phyloP scores from a whole-genome alignment of 2,113 vertebrate species.

The Chitala chitala region DNA sequence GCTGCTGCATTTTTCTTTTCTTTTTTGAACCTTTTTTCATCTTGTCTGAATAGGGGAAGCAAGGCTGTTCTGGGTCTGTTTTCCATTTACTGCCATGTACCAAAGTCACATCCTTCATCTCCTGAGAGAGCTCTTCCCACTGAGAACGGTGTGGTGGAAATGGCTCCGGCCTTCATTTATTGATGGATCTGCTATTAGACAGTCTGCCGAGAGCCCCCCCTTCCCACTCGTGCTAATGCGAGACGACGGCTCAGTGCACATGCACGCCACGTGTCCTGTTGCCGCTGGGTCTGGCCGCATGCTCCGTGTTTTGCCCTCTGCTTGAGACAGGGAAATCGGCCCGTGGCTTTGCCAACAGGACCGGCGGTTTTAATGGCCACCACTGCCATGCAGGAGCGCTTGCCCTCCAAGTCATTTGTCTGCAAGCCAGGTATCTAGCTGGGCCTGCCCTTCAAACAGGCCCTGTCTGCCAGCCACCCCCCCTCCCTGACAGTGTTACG shows the following conservation, averaged over 20 bases:
- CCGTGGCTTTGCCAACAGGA: not conserved
- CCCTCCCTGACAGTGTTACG: not conserved
- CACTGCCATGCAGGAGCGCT: not conserved
- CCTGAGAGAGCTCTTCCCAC: not conserved
- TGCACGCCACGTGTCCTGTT: not conserved
- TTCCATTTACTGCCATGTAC: not conserved
- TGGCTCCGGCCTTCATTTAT: slow-evolving; percentile 13
- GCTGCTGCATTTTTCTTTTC: not conserved
- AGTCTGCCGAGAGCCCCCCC: too few relatives aligned
- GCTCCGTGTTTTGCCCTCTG: not conserved
- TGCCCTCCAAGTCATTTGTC: not conserved
- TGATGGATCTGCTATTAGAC: not conserved
- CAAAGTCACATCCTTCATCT: slow-evolving; percentile 2
- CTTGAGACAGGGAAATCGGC: not conserved
- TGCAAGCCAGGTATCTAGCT: not conserved
- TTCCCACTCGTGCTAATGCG: slow-evolving; percentile 3
- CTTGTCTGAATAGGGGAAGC: not conserved
- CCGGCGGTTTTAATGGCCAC: not conserved
- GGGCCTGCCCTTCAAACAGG: not conserved
- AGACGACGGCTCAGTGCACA: not conserved
- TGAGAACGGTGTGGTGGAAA: not conserved
- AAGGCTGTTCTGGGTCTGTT: not conserved
- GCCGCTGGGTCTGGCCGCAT: not conserved
- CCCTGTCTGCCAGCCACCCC: not conserved
- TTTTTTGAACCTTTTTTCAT: not conserved